Evolutionary conservation across 1,140 invertebrate genomes (phyloP).

Genomic region (Procambarus virginalis): DNA sequence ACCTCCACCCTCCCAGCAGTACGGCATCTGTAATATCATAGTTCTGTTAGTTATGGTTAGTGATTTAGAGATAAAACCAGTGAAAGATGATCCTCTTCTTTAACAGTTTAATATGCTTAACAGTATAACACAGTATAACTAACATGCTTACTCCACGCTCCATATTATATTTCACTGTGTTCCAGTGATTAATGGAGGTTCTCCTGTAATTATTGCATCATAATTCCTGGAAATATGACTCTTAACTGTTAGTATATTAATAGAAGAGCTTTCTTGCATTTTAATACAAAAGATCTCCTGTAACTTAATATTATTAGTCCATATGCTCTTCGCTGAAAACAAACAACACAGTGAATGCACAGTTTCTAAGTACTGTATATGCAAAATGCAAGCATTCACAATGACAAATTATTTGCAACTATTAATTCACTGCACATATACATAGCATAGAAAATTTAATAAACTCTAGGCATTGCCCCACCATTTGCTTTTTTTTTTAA

Average conservation of each 20-base stretch:
- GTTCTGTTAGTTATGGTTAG: conserved; percentile 14
- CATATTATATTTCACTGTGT: background rate
- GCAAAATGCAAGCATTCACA: no score
- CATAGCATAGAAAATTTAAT: no score
- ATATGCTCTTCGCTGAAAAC: background rate
- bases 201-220: background rate
- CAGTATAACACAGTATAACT: background rate
- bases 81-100: background rate
- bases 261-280: background rate
- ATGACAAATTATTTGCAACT: no score
- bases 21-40: conserved; percentile 62
- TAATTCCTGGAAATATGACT: background rate
- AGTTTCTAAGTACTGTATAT: no score
- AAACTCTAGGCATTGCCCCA: no score
- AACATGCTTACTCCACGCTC: background rate
- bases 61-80: conserved; percentile 9
- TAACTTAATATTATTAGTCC: background rate
- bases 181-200: background rate
- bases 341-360: no score
- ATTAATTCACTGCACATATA: no score
- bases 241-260: background rate
- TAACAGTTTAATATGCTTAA: background rate
- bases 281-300: background rate
- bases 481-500: no score
- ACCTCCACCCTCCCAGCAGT: conserved; percentile 63